phyloP scores from a whole-genome alignment of 2,113 vertebrate species.

The Willisornis vidua region DNA sequence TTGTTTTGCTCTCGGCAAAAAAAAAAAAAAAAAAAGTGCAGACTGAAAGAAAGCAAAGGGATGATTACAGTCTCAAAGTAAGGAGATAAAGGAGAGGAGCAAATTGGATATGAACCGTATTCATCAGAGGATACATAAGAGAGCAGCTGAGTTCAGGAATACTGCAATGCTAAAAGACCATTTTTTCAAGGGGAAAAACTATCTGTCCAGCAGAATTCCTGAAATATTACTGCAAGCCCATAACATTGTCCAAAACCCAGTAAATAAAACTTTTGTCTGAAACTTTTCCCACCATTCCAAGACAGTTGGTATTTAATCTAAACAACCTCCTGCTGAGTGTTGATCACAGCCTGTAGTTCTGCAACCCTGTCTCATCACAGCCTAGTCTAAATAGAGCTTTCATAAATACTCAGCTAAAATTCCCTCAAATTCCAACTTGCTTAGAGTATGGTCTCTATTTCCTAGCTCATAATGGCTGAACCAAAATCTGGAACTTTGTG shows the following conservation, averaged over 20 bases:
- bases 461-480: neutral
- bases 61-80: constrained; percentile 32
- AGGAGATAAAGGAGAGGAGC: constrained; percentile 21
- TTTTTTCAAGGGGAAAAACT: neutral
- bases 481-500: neutral
- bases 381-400: constrained; percentile 42
- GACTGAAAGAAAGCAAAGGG: constrained; percentile 25
- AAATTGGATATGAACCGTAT: neutral
- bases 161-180: neutral
- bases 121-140: neutral
- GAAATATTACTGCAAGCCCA: constrained; percentile 29
- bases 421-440: constrained; percentile 28
- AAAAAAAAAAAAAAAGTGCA: neutral
- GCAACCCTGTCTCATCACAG: constrained; percentile 3
- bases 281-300: constrained; percentile 63
- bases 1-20: neutral
- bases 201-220: constrained; percentile 35
- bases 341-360: constrained; percentile 33
- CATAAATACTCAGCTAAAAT: constrained; percentile 41
- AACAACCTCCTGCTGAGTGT: constrained; percentile 64
- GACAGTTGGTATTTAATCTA: constrained; percentile 65
- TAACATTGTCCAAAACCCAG: neutral
- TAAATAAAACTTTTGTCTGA: constrained; percentile 58
- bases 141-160: constrained; percentile 7
- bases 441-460: neutral